Conservation (phyloP, 2,113 vertebrate species). For the Oryzias javanicus region DNA sequence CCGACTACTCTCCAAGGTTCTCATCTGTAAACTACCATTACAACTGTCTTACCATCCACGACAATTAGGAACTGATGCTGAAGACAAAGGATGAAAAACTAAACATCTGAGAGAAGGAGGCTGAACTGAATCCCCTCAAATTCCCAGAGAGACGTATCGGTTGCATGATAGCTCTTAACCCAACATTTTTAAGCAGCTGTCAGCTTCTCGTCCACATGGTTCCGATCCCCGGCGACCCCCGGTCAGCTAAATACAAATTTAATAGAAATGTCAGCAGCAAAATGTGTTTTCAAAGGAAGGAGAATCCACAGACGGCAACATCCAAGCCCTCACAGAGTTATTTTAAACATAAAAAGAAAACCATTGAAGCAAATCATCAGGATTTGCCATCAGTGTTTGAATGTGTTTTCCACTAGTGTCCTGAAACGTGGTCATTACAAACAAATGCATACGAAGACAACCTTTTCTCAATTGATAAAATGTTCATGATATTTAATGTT, state of each 20-base stretch:
- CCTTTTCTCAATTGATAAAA: no score
- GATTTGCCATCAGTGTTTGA: no score
- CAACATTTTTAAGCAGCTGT: constrained; percentile 40
- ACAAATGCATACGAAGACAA: no score
- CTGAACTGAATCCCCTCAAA: constrained; percentile 26
- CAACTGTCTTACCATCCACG: constrained; percentile 17
- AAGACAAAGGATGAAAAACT: background rate
- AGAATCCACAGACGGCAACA: no score
- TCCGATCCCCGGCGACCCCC: constrained; percentile 1
- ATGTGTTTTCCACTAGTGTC: no score
- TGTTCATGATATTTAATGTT: no score
- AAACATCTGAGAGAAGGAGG: constrained; percentile 16
- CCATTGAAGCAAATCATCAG: no score
- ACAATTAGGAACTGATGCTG: constrained; percentile 19
- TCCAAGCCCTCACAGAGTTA: no score
- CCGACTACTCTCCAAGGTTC: background rate
- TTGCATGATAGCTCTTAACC: constrained; percentile 50
- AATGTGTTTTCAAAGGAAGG: constrained; percentile 12
- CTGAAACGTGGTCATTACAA: no score
- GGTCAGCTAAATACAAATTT: constrained; percentile 12
- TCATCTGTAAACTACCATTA: background rate
- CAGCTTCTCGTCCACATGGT: constrained; percentile 15
- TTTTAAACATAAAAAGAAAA: no score
- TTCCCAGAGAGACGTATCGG: constrained; percentile 58
- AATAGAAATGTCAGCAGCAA: constrained; percentile 8